phyloP scores from a whole-genome alignment of 2,113 vertebrate species.

The Xenopus laevis region DNA sequence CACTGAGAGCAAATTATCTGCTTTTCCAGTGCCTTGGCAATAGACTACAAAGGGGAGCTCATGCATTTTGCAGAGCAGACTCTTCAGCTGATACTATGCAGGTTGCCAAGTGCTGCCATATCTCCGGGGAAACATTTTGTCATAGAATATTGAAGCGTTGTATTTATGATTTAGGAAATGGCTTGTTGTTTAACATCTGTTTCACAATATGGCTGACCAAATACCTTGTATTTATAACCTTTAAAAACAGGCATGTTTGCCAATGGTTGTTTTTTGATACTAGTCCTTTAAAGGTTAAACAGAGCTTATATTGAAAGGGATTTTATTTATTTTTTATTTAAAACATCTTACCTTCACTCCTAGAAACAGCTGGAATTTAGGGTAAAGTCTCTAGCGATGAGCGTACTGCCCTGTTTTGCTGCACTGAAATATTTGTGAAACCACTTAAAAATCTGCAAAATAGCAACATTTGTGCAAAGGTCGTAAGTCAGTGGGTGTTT shows the following conservation, averaged over 20 bases:
- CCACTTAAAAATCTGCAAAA: too few species aligned
- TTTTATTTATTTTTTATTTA: too few species aligned
- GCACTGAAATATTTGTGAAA: too few species aligned
- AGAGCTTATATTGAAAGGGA: too few species aligned
- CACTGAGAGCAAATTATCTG: conserved; percentile 62
- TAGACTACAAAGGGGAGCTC: conserved; percentile 50
- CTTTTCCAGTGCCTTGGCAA: conserved; percentile 54
- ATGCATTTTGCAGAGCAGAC: conserved; percentile 54
- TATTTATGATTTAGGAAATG: conserved; percentile 60
- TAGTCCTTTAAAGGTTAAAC: too few species aligned
- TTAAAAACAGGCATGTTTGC: neutral
- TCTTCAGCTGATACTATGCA: conserved; percentile 51
- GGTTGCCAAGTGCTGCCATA: conserved; percentile 55
- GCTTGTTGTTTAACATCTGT: conserved; percentile 59
- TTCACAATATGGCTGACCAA: conserved; percentile 60
- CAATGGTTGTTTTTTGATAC: too few species aligned
- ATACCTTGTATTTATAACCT: conserved; percentile 57
- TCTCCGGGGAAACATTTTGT: conserved; percentile 53
- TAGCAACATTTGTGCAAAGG: too few species aligned
- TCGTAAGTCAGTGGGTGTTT: too few species aligned
- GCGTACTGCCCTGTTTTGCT: too few species aligned
- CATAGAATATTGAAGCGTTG: conserved; percentile 52
- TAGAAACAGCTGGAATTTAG: too few species aligned
- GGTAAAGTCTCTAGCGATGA: too few species aligned
- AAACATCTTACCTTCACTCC: too few species aligned